Evolutionary conservation across 1,140 invertebrate genomes (phyloP).

Genomic region (Ctenoplectra terminalis): DNA sequence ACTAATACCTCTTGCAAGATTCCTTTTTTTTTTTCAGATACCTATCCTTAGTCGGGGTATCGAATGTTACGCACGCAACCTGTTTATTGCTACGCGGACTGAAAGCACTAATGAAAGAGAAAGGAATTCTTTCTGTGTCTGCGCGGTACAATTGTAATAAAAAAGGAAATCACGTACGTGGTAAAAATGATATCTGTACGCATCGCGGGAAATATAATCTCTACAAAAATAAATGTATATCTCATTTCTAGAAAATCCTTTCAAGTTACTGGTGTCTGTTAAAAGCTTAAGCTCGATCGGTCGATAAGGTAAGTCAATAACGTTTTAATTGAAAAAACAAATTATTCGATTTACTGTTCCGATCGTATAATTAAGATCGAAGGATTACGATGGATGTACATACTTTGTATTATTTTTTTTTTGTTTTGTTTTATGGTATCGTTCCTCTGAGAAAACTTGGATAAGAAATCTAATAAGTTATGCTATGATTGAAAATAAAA

Average conservation of each 20-base stretch:
- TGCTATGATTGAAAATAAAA: neutral
- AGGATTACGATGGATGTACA: neutral
- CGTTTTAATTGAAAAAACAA: neutral
- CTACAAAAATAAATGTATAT: neutral
- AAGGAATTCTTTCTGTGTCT: conserved; percentile 27
- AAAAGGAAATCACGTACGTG: conserved; percentile 4
- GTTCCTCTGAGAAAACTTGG: neutral
- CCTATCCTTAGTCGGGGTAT: conserved; percentile 11
- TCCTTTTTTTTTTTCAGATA: conserved; percentile 7
- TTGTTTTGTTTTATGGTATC: neutral
- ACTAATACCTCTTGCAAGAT: neutral
- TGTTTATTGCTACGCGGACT: conserved; percentile 20
- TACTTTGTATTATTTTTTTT: neutral
- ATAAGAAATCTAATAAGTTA: neutral
- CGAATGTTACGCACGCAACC: neutral
- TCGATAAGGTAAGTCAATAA: neutral
- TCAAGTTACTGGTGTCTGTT: neutral
- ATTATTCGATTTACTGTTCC: neutral
- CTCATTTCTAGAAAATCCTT: neutral
- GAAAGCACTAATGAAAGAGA: conserved; percentile 38
- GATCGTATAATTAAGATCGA: neutral
- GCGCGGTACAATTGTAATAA: neutral
- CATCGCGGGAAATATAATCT: neutral
- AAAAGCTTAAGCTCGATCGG: neutral
- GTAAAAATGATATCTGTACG: no score